A percentile compares a stretch with the other conserved stretches of the same genome.
These are phyloP conservation scores for Caenorhabditis tropicalis DNA, from an alignment of 1,140 invertebrate genomes.

Conservation along the genomic window DNA sequence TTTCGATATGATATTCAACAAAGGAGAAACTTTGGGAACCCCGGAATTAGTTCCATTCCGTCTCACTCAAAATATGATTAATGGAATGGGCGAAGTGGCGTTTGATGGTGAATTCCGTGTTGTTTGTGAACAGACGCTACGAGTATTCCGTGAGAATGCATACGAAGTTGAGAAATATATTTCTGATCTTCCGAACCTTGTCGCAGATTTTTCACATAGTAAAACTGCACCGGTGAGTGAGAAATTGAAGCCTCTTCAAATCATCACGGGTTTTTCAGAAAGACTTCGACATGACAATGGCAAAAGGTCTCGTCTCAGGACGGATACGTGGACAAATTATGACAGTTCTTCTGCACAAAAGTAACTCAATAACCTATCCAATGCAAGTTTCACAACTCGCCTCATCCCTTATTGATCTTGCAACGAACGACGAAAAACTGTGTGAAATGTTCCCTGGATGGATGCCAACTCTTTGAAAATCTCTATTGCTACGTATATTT, in stretches of 20 bases:
- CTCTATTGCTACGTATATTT: neutral
- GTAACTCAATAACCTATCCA: neutral
- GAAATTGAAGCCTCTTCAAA: neutral
- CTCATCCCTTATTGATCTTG: neutral
- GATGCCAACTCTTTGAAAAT: neutral
- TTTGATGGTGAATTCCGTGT: constrained; percentile 88
- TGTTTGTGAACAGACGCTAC: constrained; percentile 82
- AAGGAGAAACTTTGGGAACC: constrained; percentile 74
- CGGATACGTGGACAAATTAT: constrained; percentile 25
- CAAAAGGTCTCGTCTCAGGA: constrained; percentile 5
- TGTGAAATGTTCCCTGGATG: constrained; percentile 9
- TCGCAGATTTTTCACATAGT: neutral
- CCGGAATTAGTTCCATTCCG: constrained; percentile 84
- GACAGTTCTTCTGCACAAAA: neutral
- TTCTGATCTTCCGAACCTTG: neutral
- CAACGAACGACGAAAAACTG: neutral
- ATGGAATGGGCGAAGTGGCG: constrained; percentile 80
- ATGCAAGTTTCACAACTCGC: constrained; percentile 18
- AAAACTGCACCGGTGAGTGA: neutral
- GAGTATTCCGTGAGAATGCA: constrained; percentile 77
- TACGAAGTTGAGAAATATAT: constrained; percentile 75
- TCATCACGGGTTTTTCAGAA: neutral
- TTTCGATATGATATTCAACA: constrained; percentile 96
- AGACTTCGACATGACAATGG: constrained; percentile 29
- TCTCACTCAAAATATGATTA: constrained; percentile 92